Percentiles rank a stretch among this genome's conserved stretches.
Evolutionary conservation across 2,888 invertebrate genomes (phyloP).

Genomic region (Rotaria socialis): DNA sequence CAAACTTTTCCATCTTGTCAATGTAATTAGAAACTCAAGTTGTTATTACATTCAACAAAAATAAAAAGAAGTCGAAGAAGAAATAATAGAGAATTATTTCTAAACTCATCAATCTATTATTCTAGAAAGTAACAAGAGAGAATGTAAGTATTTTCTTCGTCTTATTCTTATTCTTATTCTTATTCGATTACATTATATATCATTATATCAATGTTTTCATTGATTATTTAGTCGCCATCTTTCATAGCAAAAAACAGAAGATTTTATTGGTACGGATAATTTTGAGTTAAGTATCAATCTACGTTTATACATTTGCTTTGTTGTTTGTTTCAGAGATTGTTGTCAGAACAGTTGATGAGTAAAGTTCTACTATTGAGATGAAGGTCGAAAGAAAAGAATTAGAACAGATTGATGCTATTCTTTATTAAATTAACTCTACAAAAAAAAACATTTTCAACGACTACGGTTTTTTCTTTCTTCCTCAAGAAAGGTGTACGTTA

Average conservation of each 20-base stretch:
- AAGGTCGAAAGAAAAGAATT: too few relatives aligned
- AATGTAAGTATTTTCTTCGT: not conserved
- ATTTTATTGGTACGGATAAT: not conserved
- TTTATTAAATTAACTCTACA: too few relatives aligned
- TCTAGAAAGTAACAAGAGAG: not conserved
- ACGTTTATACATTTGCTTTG: too few relatives aligned
- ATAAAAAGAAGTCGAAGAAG: not conserved
- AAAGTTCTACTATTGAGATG: too few relatives aligned
- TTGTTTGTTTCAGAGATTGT: too few relatives aligned
- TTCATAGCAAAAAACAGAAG: not conserved
- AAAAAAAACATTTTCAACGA: too few relatives aligned
- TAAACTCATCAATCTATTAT: not conserved
- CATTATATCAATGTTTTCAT: not conserved
- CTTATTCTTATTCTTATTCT: not conserved
- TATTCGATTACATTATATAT: not conserved
- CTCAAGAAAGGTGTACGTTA: too few relatives aligned
- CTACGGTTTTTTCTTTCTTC: too few relatives aligned
- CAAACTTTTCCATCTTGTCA: not conserved
- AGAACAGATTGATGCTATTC: too few relatives aligned
- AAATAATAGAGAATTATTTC: not conserved
- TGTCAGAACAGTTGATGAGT: too few relatives aligned
- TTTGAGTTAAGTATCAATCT: not conserved
- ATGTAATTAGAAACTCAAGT: not conserved
- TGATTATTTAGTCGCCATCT: not conserved
- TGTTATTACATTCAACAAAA: not conserved